phyloP scores from a whole-genome alignment of 1,140 invertebrate species.

The Saxidomus purpurata region DNA sequence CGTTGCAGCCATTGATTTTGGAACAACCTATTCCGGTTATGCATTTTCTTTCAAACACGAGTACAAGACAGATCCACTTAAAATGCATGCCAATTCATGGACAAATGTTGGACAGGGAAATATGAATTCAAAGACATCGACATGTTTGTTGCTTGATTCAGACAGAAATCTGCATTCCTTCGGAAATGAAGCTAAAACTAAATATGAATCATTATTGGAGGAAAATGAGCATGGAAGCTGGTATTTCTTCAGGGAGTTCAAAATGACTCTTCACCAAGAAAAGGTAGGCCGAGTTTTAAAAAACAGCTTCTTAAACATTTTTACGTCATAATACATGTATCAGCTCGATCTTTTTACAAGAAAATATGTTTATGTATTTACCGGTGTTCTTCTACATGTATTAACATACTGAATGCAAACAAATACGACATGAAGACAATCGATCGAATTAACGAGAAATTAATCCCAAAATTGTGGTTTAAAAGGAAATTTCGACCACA shows the following conservation, averaged over 20 bases:
- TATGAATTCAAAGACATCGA: slow-evolving; percentile 22
- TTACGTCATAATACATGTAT: too few relatives aligned
- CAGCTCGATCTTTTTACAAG: neutral
- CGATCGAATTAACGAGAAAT: too few relatives aligned
- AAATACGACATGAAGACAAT: too few relatives aligned
- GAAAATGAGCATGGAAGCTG: slow-evolving; percentile 17
- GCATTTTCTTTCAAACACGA: slow-evolving; percentile 37
- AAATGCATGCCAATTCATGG: neutral
- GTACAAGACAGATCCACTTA: neutral
- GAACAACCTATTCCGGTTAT: slow-evolving; percentile 44
- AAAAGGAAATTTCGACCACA: too few relatives aligned
- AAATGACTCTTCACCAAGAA: slow-evolving; percentile 42
- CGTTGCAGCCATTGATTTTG: slow-evolving; percentile 27
- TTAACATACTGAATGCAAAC: too few relatives aligned
- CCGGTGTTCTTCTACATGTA: neutral
- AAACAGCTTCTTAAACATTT: too few relatives aligned
- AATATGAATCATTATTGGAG: neutral
- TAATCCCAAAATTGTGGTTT: too few relatives aligned
- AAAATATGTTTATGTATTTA: neutral
- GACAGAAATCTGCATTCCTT: slow-evolving; percentile 27
- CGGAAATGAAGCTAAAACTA: slow-evolving; percentile 38
- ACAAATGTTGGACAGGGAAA: neutral
- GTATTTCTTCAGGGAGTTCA: slow-evolving; percentile 48
- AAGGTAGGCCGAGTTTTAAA: neutral
- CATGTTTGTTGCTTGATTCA: slow-evolving; percentile 2